Evolutionary conservation across 2,113 vertebrate genomes (phyloP).

Genomic region (Mixornis gularis): DNA sequence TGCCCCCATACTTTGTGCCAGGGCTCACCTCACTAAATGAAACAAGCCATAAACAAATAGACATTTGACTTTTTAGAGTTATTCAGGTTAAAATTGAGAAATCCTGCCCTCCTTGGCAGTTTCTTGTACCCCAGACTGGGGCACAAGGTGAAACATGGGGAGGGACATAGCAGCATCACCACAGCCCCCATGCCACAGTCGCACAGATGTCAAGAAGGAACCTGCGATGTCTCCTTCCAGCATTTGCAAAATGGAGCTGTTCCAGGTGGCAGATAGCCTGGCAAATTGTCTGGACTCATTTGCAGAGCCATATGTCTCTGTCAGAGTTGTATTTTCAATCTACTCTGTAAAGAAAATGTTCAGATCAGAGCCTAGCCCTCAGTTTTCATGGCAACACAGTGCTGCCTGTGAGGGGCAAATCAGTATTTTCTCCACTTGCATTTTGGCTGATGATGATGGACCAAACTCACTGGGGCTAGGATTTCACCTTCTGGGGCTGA

Average conservation of each 20-base stretch:
- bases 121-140: not conserved
- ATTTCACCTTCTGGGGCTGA: not conserved
- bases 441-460: not conserved
- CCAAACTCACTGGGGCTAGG: not conserved
- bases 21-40: not conserved
- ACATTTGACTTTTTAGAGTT: not conserved
- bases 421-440: not conserved
- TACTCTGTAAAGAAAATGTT: not conserved
- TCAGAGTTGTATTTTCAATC: not conserved
- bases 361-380: not conserved
- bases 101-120: not conserved
- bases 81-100: not conserved
- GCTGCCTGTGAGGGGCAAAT: not conserved
- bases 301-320: not conserved
- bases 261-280: slow-evolving; percentile 45
- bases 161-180: not conserved
- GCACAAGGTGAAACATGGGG: not conserved
- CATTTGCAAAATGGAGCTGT: not conserved
- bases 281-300: slow-evolving; percentile 32
- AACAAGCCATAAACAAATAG: not conserved
- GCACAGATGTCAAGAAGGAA: not conserved
- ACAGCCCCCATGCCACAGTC: fast-evolving
- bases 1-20: not conserved
- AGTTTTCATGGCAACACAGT: not conserved
- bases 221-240: not conserved